phyloP scores from a whole-genome alignment of 2,113 vertebrate genomes.

The Lepus europaeus region DNA sequence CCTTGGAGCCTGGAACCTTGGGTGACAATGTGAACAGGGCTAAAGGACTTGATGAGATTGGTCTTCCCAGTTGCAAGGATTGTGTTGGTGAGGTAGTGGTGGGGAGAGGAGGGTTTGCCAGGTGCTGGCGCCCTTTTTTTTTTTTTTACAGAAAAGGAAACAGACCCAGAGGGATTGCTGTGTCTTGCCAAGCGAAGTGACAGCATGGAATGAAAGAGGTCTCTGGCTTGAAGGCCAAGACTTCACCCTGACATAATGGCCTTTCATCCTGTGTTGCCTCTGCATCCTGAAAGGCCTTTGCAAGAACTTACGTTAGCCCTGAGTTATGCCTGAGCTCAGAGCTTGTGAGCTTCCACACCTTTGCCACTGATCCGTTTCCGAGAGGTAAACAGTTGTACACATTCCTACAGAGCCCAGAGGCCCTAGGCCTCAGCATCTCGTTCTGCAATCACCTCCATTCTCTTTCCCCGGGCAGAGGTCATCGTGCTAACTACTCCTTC shows the following conservation, averaged over 20 bases:
- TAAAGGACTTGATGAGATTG: background rate
- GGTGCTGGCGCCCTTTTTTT: background rate
- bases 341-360: background rate
- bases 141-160: conserved; percentile 9
- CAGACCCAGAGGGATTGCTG: background rate
- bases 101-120: background rate
- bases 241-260: background rate
- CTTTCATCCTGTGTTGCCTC: background rate
- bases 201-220: background rate
- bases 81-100: background rate
- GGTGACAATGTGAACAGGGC: background rate
- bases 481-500: background rate
- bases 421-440: background rate
- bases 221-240: background rate
- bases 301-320: background rate
- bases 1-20: background rate
- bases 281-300: background rate
- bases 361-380: background rate
- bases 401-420: conserved; percentile 32
- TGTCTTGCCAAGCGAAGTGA: background rate
- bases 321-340: background rate
- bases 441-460: background rate
- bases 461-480: background rate
- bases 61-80: background rate
- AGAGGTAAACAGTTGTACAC: background rate